These are phyloP conservation scores for Corydoras maculifer DNA, from an alignment of 2,113 vertebrate genomes.

Conservation along the genomic window DNA sequence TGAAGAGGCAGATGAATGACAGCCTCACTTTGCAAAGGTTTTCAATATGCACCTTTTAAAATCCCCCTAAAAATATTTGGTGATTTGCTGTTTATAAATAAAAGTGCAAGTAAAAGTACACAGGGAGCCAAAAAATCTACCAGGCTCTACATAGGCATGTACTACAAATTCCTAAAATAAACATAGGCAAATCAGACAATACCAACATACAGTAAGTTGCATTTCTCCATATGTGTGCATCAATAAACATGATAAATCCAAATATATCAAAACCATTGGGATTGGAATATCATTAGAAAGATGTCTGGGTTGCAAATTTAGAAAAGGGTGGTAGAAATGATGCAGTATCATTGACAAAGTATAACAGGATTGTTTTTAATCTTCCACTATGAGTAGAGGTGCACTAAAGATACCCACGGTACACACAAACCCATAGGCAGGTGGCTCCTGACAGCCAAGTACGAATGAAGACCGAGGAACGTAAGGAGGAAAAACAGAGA, in stretches of 20 bases:
- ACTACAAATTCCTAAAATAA: neutral
- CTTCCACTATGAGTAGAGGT: neutral
- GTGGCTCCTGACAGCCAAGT: constrained; percentile 44
- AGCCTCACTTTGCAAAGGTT: constrained; percentile 18
- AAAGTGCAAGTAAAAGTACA: neutral
- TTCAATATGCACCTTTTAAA: constrained; percentile 6
- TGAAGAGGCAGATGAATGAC: constrained; percentile 35
- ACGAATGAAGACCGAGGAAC: constrained; percentile 39
- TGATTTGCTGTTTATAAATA: constrained; percentile 14
- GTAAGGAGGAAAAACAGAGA: constrained; percentile 42
- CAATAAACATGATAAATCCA: neutral
- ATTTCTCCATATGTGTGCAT: constrained; percentile 18
- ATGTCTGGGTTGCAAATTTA: neutral
- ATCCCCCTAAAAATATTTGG: constrained; percentile 4
- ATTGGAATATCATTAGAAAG: neutral
- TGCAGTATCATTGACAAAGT: constrained; percentile 9
- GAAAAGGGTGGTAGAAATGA: neutral
- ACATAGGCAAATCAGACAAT: neutral
- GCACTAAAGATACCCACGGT: constrained; percentile 19
- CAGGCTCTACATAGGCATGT: too few species aligned
- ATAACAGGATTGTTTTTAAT: neutral
- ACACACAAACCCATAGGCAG: constrained; percentile 41
- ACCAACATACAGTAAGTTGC: constrained; percentile 7
- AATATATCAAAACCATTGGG: neutral
- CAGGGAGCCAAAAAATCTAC: too few species aligned